Percentiles rank a stretch among this genome's conserved stretches.
phyloP scores from a whole-genome alignment of 2,113 vertebrate genomes.

The Eptatretus burgeri region DNA sequence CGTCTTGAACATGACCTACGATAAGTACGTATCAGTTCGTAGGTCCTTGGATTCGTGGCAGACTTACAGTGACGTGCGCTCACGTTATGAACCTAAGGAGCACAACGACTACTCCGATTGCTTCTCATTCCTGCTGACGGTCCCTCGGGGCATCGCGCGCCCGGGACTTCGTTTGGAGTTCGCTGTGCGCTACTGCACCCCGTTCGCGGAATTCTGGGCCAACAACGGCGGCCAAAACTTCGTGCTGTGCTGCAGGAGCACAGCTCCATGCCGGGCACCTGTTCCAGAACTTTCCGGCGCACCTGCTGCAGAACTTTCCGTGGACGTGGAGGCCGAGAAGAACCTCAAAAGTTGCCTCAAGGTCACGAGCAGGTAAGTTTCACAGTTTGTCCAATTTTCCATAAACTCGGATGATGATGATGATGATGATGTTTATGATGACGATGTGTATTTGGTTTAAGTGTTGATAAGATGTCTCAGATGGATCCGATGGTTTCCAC shows the following conservation, averaged over 20 bases:
- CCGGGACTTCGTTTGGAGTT: conserved; percentile 45
- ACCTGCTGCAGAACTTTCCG: conserved; percentile 15
- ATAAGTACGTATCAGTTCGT: conserved; percentile 41
- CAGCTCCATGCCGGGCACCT: conserved; percentile 13
- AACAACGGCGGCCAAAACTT: conserved; percentile 61
- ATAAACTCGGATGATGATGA: too few relatives aligned
- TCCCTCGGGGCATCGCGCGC: conserved; percentile 34
- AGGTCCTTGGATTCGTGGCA: conserved; percentile 44
- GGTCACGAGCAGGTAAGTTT: not conserved
- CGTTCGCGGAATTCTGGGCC: conserved; percentile 48
- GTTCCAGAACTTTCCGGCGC: not conserved
- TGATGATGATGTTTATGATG: too few relatives aligned
- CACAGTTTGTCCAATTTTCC: too few relatives aligned
- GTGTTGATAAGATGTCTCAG: too few relatives aligned
- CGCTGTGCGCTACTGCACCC: conserved; percentile 61
- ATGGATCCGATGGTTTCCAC: too few relatives aligned
- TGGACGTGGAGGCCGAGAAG: conserved; percentile 20
- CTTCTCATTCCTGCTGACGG: conserved; percentile 43
- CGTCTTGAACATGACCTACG: conserved; percentile 58
- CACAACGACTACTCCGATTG: conserved; percentile 49
- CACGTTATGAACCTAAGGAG: conserved; percentile 57
- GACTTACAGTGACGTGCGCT: conserved; percentile 42
- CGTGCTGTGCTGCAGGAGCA: conserved; percentile 41
- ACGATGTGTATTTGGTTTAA: too few relatives aligned
- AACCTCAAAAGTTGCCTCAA: conserved; percentile 63